Conservation (phyloP, 1,140 invertebrate species). For the Scaptomyza montana region DNA sequence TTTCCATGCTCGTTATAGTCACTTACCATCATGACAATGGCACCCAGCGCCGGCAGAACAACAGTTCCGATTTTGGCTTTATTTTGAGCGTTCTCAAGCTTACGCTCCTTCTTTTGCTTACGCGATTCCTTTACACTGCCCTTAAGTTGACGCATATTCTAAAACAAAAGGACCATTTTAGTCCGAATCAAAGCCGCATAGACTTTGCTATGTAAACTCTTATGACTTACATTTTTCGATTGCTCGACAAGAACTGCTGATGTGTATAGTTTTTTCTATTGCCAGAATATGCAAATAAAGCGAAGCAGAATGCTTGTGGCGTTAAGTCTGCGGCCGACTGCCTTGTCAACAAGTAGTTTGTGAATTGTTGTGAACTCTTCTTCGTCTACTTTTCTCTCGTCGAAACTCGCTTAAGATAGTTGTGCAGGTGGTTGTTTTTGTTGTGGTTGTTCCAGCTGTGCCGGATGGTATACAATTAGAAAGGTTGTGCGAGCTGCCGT, state of each 20-base stretch:
- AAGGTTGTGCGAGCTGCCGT: constrained; percentile 14
- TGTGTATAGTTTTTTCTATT: constrained; percentile 40
- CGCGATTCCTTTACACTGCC: constrained; percentile 81
- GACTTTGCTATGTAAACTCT: background rate
- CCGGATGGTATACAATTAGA: background rate
- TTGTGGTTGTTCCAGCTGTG: constrained; percentile 36
- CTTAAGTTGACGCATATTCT: constrained; percentile 78
- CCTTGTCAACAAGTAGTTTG: constrained; percentile 56
- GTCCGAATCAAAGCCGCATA: background rate
- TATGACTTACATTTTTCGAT: constrained; percentile 18
- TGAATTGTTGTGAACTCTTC: constrained; percentile 14
- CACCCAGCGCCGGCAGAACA: constrained; percentile 71
- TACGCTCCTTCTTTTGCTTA: constrained; percentile 80
- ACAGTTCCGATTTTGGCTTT: constrained; percentile 73
- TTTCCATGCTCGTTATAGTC: too few relatives aligned
- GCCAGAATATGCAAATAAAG: constrained; percentile 24
- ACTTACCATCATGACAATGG: constrained; percentile 51
- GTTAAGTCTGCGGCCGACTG: constrained; percentile 11
- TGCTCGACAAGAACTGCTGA: constrained; percentile 34
- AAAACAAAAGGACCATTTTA: background rate
- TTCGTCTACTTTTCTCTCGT: constrained; percentile 24
- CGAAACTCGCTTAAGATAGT: constrained; percentile 17
- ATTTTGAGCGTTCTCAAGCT: constrained; percentile 70
- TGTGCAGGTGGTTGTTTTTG: constrained; percentile 36
- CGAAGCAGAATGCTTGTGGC: background rate